Base-by-base conservation (phyloP, 2,888 invertebrate species). In the Ectemnius lituratus region DNA sequence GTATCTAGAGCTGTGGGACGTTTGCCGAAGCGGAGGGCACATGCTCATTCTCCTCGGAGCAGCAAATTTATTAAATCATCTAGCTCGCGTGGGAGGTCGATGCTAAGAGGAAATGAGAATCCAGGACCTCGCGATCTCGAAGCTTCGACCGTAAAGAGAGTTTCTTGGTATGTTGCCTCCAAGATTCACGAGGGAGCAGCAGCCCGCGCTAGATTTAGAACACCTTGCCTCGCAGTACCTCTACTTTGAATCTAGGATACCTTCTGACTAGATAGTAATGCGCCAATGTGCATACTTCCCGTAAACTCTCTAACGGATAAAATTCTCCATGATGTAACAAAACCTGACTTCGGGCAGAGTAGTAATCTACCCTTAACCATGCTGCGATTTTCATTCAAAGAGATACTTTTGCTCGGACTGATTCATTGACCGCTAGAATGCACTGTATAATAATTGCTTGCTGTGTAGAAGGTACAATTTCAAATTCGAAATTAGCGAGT, bases 141-240 rank as follows among this genome's bases (percentile, higher is more conserved):
- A 60, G 68, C 61, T 75, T 76, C 65, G 57, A 59, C 62, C 73
- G 73, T 82, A 80, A 82, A 81, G 80, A 82, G 75, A 82, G 79
- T 79, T 81, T 79, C 82, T 68, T 72, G 75, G 77, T 75, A 65
- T 79, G 82, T 77, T 82, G 74, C 82, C 75, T 67, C 73, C 66
- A 69, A 75, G 79, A 81, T 81, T 81, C 82, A 75, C 70, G 70
- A 69, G 52, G 62, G 75, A 68, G 75, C 37, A 37, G 8, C 37
- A 37, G 2, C 37, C 78, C 81, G 72, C 72, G 67, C 63, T 74
- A 73, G 78, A 81, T 77, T 82, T 73, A 74, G 72, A 70, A 66
- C 61, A 69, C 66, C 67, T 37, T 37, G 69, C 67, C 74, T 70
- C 67, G 74, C 58, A 74, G 73, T 67, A 62, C 70, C 80, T 74